Conservation (phyloP, 2,113 vertebrate species). For the Sterrhoptilus dennistouni region DNA sequence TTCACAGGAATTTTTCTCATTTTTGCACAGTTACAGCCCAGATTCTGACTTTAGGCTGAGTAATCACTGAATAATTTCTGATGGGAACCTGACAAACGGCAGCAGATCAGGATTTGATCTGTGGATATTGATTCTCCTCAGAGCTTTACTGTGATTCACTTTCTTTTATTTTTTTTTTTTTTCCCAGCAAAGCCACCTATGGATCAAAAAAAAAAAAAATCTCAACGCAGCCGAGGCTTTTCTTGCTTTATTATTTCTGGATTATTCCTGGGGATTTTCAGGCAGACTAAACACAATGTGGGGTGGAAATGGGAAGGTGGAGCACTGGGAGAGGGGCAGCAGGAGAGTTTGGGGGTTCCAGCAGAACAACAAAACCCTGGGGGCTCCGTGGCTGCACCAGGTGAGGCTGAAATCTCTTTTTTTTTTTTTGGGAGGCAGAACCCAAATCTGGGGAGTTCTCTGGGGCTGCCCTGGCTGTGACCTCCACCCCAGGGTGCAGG, state of each 20-base stretch:
- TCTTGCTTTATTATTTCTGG: not conserved
- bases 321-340: not conserved
- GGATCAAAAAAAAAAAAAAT: not conserved
- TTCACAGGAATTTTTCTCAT: not conserved
- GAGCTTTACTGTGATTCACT: not conserved
- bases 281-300: not conserved
- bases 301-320: not conserved
- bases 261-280: not conserved
- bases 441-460: not conserved
- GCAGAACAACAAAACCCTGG: not conserved
- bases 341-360: not conserved
- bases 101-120: not conserved
- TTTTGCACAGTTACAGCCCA: not conserved
- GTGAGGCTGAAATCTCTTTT: not conserved
- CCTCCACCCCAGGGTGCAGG: slow-evolving; percentile 37
- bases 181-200: not conserved
- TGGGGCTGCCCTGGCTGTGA: slow-evolving; percentile 41
- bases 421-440: not conserved
- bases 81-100: not conserved
- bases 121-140: not conserved
- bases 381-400: not conserved
- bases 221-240: accelerated
- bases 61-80: not conserved
- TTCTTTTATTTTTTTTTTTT: not conserved
- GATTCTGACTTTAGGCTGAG: not conserved